Base-by-base conservation (phyloP, 2,113 vertebrate genomes). In the Hippotragus niger region DNA sequence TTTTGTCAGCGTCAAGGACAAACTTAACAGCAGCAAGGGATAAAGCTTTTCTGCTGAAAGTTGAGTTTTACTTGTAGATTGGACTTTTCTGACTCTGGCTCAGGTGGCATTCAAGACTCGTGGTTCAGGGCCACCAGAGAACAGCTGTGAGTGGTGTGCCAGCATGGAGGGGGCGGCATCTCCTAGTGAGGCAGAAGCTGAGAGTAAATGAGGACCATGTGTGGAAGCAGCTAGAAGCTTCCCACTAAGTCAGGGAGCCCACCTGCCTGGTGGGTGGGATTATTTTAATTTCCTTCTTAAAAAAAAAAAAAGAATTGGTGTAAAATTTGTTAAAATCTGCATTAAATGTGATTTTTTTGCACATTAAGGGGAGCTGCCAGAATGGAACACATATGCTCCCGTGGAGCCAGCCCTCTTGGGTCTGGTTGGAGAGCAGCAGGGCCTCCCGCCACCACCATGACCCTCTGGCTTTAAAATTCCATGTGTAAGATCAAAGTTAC, bases 241-340 rank as follows among this genome's bases (percentile, higher is more conserved):
- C 31, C 55, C 83, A 83, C 88, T 23, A 84, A 58, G 8, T 43
- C 36, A 88, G 55, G 84, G 21, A 89, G 67, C 19, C 83, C 64
- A 81, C 90, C 60, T 86, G 90, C 31, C 21, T 67, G 47, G 85
- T 84, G 29, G 43, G 64, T 81, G 74, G 84, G 50, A n/a, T 94
- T 87, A 91, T 94, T 85, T 95, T 90, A 90, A 60, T 91, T 89
- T 16, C 33, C 14, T 52, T 92, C 71, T 80, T 55, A 23, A 40
- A 71, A 74, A 74, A 40, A 71, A 71, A 88, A 67, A 90, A 88
- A 94, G 27, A 89, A 45, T 45, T 85, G 17, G 64, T 67, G 36
- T 67, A 55, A 90, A 95, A 94, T 85, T 95, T 95, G 74, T 91
- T 96, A 82, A 89, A 89, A 85, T 96, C 36, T 95, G 81, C 64